These are phyloP conservation scores for Trichacis sp. DNA, from an alignment of 2,888 invertebrate species.

Conservation along the genomic window DNA sequence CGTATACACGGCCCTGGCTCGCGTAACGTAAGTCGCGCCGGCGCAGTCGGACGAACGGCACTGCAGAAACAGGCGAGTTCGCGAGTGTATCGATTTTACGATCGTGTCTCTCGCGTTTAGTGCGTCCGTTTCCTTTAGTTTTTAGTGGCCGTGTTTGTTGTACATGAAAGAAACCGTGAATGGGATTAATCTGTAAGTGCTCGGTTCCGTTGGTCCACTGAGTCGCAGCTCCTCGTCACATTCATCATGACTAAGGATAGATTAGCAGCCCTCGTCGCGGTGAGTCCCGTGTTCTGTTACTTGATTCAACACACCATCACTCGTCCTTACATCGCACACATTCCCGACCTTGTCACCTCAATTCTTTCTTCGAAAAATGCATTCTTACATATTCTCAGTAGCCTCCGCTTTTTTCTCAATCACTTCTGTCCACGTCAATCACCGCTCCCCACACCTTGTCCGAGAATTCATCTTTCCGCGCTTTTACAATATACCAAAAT, in stretches of 20 bases:
- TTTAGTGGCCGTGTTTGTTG: conserved; percentile 76
- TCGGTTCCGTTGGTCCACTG: conserved; percentile 60
- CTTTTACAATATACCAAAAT: no score
- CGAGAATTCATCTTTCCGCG: no score
- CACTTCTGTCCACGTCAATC: no score
- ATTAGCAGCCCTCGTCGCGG: conserved; percentile 96
- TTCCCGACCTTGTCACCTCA: no score
- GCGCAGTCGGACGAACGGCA: conserved; percentile 71
- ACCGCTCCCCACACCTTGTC: no score
- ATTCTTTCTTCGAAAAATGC: no score
- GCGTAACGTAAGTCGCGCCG: conserved; percentile 69
- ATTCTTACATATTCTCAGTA: no score
- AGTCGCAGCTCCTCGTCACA: conserved; percentile 55
- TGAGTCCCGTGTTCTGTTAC: no score
- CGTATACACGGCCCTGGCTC: conserved; percentile 34
- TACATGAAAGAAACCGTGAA: conserved; percentile 83
- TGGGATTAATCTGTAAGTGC: conserved; percentile 73
- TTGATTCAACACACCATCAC: no score
- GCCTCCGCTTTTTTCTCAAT: no score
- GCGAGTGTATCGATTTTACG: conserved; percentile 85
- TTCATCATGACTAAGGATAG: conserved; percentile 92
- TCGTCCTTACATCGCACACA: no score
- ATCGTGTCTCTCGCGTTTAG: conserved; percentile 71
- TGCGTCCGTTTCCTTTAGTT: conserved; percentile 69
- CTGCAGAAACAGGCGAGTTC: conserved; percentile 76